Evolutionary conservation across 2,113 vertebrate genomes (phyloP).

Genomic region (Manacus vitellinus): DNA sequence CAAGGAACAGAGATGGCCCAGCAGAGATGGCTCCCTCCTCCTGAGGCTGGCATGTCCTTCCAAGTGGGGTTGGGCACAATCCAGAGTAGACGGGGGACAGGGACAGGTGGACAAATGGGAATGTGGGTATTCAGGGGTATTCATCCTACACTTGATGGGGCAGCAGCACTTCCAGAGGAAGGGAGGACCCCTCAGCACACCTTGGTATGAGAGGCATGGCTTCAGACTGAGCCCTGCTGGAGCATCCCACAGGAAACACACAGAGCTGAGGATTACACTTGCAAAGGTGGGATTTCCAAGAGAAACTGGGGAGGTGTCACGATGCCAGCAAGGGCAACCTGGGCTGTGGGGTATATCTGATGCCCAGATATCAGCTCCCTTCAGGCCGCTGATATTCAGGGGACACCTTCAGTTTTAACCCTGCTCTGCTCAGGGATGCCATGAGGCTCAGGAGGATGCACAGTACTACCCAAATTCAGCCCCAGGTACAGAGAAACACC

Average conservation of each 20-base stretch:
- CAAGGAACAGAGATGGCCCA: background rate
- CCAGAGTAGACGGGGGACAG: background rate
- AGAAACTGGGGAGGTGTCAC: accelerated
- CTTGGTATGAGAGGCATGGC: accelerated
- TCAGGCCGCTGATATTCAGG: no score
- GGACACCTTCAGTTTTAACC: background rate
- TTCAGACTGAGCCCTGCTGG: accelerated
- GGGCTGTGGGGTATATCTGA: no score
- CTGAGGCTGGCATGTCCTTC: background rate
- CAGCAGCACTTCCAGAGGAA: background rate
- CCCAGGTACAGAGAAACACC: background rate
- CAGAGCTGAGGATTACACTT: accelerated
- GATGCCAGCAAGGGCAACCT: accelerated
- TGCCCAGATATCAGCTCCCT: background rate
- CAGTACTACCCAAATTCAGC: background rate
- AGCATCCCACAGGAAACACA: accelerated
- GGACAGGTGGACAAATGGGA: background rate
- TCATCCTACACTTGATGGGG: background rate
- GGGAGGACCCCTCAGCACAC: background rate
- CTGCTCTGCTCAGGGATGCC: background rate
- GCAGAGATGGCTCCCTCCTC: background rate
- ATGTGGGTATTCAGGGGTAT: background rate
- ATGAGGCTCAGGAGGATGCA: background rate
- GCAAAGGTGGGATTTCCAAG: background rate
- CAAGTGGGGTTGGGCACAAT: background rate